phyloP scores from a whole-genome alignment of 1,140 invertebrate genomes.

The Drosophila sp. region DNA sequence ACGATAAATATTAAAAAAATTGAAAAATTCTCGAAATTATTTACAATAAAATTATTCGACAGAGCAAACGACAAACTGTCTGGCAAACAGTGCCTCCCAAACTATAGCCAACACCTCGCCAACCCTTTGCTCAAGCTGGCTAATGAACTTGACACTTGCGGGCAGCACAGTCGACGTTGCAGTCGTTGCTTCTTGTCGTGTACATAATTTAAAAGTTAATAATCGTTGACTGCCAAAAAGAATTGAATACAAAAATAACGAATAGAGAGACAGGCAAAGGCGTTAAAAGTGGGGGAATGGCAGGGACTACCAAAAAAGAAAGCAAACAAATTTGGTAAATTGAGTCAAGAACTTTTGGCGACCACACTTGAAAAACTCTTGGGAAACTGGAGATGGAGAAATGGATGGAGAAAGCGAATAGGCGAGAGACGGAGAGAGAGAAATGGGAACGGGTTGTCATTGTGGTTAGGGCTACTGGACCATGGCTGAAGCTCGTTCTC shows the following conservation, averaged over 20 bases:
- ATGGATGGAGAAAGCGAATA: constrained; percentile 9
- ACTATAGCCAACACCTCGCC: not conserved
- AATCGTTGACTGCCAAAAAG: constrained; percentile 49
- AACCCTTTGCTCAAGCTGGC: not conserved
- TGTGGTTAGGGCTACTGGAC: not conserved
- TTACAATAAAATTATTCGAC: no score
- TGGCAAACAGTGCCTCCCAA: not conserved
- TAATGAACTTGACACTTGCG: constrained; percentile 50
- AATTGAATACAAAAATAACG: constrained; percentile 15
- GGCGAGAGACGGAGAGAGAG: not conserved
- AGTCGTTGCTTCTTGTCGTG: constrained; percentile 14
- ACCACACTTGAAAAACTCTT: constrained; percentile 59
- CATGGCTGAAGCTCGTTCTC: not conserved
- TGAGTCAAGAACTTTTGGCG: constrained; percentile 62
- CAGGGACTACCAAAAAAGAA: constrained; percentile 19
- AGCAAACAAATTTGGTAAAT: constrained; percentile 64
- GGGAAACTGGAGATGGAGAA: constrained; percentile 6
- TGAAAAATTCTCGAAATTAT: constrained; percentile 61
- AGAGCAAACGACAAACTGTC: constrained; percentile 21
- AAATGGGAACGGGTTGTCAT: constrained; percentile 19
- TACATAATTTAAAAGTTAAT: constrained; percentile 77
- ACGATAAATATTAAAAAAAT: constrained; percentile 74
- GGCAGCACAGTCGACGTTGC: constrained; percentile 3
- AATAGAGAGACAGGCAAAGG: not conserved
- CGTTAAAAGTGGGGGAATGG: no score